A percentile compares a stretch with the other conserved stretches of the same genome.
Evolutionary conservation across 2,113 vertebrate species (phyloP).

Genomic region (Saccopteryx leptura): DNA sequence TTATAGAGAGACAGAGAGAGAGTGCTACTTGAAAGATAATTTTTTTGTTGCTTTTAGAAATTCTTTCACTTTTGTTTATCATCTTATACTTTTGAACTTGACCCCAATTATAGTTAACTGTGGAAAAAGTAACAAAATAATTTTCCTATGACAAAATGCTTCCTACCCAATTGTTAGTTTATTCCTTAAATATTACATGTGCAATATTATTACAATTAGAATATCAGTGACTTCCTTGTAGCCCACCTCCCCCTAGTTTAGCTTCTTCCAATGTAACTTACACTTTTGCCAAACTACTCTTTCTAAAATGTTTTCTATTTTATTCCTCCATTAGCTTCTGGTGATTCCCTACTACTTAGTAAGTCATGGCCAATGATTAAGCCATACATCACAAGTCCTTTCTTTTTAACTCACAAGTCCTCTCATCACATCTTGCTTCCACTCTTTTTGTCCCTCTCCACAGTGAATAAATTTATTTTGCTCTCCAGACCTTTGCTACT

Average conservation of each 20-base stretch:
- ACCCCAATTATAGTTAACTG: not conserved
- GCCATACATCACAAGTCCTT: not conserved
- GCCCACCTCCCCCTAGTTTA: not conserved
- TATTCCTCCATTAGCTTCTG: not conserved
- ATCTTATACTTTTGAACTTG: not conserved
- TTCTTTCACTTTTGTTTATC: constrained; percentile 32
- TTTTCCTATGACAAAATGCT: not conserved
- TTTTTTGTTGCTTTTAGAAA: not conserved
- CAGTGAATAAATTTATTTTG: not conserved
- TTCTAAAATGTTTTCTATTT: not conserved
- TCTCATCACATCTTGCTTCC: not conserved
- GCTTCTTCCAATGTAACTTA: not conserved
- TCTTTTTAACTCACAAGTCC: not conserved
- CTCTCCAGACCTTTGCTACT: not conserved
- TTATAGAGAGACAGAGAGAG: not conserved
- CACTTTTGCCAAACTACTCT: not conserved
- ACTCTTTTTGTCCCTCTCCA: not conserved
- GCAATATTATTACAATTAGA: not conserved
- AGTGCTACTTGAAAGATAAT: not conserved
- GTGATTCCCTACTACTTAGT: not conserved
- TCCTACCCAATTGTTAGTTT: not conserved
- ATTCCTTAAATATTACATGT: not conserved
- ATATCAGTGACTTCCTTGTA: not conserved
- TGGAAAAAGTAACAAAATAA: not conserved
- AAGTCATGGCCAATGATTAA: not conserved